Evolutionary conservation across 2,888 invertebrate genomes (phyloP), one percentile per base, ranked within the genome.

Genomic region (Polydrusus tereticollis): DNA sequence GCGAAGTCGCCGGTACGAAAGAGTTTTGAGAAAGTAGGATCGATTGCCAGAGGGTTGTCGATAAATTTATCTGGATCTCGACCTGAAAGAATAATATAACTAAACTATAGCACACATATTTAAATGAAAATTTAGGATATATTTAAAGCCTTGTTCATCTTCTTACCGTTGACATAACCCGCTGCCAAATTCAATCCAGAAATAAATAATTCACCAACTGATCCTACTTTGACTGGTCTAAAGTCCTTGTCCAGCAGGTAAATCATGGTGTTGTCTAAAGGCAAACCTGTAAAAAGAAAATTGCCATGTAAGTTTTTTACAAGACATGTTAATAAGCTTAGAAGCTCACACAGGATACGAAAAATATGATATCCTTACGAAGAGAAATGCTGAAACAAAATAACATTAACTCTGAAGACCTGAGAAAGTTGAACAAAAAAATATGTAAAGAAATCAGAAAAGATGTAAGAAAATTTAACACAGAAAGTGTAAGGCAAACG

Each of bases 1-100:
- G 93, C 96, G 78, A 90, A 95, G 83, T 96, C 96, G 0, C 96
- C 96, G 0, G 96, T 96, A 65, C 92, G 90, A 85, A 94, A 96
- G 0, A 96, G 86, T 21, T 90, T 90, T 0, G 90, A 87, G 80
- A 90, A 93, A 75, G 90, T 88, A 78, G 89, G 88, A 82, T 91
- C 90, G 26, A 88, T 86, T 0, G 92, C 91, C 67, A 94, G 88
- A 0, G 94, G 92, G 84, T 95, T 95, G 74, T 91, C 89, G 33
- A 92, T 85, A 82, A 95, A 95, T 78, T 91, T 90, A 60, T 93
- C 91, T 0, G 91, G 88, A 74, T 93, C 93, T 26, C 80, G 69
- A 14, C 79, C 75, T 75, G n/a, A 10, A 60, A 57, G 8, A 29
- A 5, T 12, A 36, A 36, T 4, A 36, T 36, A 36, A 36, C 5